Evolutionary conservation across 2,113 vertebrate genomes (phyloP), one percentile per base, ranked within the genome.

Genomic region (Paralichthys olivaceus): DNA sequence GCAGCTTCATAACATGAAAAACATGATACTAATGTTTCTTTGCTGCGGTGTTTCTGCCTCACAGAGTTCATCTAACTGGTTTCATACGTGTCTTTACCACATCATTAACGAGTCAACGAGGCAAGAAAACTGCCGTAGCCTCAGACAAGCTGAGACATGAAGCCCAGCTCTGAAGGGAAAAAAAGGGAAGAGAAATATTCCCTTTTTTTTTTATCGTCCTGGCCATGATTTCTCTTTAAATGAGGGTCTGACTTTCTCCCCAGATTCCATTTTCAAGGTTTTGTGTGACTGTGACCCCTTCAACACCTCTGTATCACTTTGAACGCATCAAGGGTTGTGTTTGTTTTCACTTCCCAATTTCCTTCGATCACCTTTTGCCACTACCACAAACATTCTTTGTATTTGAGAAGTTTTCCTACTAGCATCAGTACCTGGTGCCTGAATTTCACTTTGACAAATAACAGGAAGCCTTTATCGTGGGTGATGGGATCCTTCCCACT

Each of bases 21-120:
- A 77, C 72, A 77, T 75, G 79, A 80, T 72, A 20, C 51, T 67
- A 74, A 84, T 82, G 80, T 75, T 63, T 34, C 60, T 66, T 67
- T 47, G 49, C 56, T 62, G 69, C 22, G 8, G 25, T 59, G 83
- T 85, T 88, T 87, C 85, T 63, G 84, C 85, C 71, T 81, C 77
- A 75, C 23, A 64, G 85, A 65, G 67, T 77, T 75, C 79, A 77
- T 77, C 81, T 61, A 71, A 81, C 81, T 77, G 80, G 70, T 87
- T 87, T 88, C 88, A 90, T 83, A 85, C 62, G 58, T 90, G 85
- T 77, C 80, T 82, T 86, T 68, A 82, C 58, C 87, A 88, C 89
- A 81, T 87, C 90, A 85, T 92, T 92, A 90, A 84, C 63, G 64
- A 87, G 81, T 79, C 89, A 89, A 88, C 78, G 79, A 89, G 74